phyloP scores from a whole-genome alignment of 2,797 vertebrate species.

The Anas georgica region DNA sequence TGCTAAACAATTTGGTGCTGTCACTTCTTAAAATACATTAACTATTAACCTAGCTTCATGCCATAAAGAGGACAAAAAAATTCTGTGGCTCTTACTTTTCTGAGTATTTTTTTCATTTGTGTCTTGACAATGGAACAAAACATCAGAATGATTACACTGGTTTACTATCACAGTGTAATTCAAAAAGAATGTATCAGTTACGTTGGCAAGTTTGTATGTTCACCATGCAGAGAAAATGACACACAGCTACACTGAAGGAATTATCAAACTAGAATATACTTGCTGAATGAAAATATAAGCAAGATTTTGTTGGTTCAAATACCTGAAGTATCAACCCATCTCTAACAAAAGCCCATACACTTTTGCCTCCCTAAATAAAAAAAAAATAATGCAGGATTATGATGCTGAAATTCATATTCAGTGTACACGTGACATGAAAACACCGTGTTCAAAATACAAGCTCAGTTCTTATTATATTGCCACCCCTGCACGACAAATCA shows the following conservation, averaged over 20 bases:
- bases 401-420: not conserved
- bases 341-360: not conserved
- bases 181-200: not conserved
- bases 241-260: not conserved
- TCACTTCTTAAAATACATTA: not conserved
- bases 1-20: constrained; percentile 2
- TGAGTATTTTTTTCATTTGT: not conserved
- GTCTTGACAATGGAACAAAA: not conserved
- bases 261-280: not conserved
- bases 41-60: not conserved
- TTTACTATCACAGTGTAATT: not conserved
- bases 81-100: not conserved
- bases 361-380: not conserved
- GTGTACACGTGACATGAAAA: not conserved
- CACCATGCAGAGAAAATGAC: not conserved
- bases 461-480: not conserved
- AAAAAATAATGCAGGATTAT: not conserved
- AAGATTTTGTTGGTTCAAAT: not conserved
- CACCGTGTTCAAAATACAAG: not conserved
- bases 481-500: not conserved
- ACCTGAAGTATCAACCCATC: not conserved
- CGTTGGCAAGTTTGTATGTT: not conserved
- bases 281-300: not conserved
- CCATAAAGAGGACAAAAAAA: not conserved
- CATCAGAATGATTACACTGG: not conserved